Base-by-base conservation (phyloP, 2,797 vertebrate species). In the Hippocampus kuda region DNA sequence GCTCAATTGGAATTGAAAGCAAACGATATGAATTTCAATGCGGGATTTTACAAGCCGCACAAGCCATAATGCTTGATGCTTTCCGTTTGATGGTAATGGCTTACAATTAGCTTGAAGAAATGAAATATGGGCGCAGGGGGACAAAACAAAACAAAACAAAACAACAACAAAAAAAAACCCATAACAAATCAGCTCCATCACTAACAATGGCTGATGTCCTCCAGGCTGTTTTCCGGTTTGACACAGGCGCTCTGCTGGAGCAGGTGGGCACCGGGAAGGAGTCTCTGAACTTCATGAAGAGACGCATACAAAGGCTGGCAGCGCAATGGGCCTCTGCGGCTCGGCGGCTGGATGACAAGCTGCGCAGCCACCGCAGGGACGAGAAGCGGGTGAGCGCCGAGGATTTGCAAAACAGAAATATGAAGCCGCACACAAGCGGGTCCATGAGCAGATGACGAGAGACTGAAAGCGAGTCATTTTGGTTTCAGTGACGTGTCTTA, bases 211-310 rank as follows among this genome's bases (percentile, higher is more conserved):
- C 63, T 18, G 6, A 26, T 69, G 3, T 73, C 38, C 11, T 76
- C 62, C 78, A 98, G 96, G 94, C 95, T 61, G 85, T 80, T 34
- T 92, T 98, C 88, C 93, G 84, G 82, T 93, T 87, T 0, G 93
- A 97, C 80, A 75, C 96, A 16, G 88, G 92, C 60, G 80, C 75
- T 46, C 93, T 99, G 56, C 87, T 97, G 90, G 95, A 98, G 75
- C 91, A 95, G 81, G 91, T 99, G 18, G 94, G 94, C 80, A 92
- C 93, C 0, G 94, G 94, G 60, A 99, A 99, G 81, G 96, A 99
- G 67, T 98, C 97, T 0, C 88, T 98, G 65, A 97, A 92, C 87
- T 98, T 98, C 87, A 99, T 99, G 96, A 97, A 94, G 90, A 93
- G 93, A 79, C 90, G 97, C 68, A 93, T 96, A 60, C 91, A 92